Evolutionary conservation across 1,140 invertebrate species (phyloP).

Genomic region (Drosophila eugracilis): DNA sequence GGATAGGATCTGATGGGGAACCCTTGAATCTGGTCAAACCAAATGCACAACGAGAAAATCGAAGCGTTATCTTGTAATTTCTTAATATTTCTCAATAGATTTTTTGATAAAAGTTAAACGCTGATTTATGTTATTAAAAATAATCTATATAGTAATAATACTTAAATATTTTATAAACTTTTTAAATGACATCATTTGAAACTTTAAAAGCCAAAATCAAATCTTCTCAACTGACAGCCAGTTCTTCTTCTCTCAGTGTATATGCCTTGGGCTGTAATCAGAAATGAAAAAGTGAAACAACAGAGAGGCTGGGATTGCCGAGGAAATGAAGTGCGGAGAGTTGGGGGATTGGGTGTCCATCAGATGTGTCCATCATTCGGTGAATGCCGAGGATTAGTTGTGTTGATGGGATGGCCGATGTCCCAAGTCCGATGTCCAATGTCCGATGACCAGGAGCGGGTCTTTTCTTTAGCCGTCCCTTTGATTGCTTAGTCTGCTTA

Average conservation of each 20-base stretch:
- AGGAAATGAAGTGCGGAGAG: conserved; percentile 28
- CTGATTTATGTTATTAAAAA: too few species aligned
- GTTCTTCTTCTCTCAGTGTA: conserved; percentile 10
- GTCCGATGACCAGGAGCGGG: conserved; percentile 15
- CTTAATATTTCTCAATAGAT: too few species aligned
- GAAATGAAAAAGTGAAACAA: conserved; percentile 50
- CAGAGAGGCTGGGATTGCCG: conserved; percentile 24
- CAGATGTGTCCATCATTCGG: conserved; percentile 63
- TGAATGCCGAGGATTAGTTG: conserved; percentile 68
- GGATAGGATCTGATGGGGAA: background rate
- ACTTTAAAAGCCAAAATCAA: too few species aligned
- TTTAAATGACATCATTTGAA: too few species aligned
- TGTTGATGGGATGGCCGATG: conserved; percentile 53
- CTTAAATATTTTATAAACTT: too few species aligned
- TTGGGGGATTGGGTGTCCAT: conserved; percentile 6
- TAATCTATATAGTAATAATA: too few species aligned
- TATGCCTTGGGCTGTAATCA: conserved; percentile 31
- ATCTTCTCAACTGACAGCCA: background rate
- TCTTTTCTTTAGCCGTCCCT: conserved; percentile 29
- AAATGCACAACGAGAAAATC: conserved; percentile 20
- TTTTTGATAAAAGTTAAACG: too few species aligned
- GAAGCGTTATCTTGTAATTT: background rate
- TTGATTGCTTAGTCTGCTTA: conserved; percentile 34
- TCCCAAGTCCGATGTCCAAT: conserved; percentile 6
- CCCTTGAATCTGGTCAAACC: background rate